phyloP scores from a whole-genome alignment of 2,113 vertebrate species.

The Emydura subglobosa region DNA sequence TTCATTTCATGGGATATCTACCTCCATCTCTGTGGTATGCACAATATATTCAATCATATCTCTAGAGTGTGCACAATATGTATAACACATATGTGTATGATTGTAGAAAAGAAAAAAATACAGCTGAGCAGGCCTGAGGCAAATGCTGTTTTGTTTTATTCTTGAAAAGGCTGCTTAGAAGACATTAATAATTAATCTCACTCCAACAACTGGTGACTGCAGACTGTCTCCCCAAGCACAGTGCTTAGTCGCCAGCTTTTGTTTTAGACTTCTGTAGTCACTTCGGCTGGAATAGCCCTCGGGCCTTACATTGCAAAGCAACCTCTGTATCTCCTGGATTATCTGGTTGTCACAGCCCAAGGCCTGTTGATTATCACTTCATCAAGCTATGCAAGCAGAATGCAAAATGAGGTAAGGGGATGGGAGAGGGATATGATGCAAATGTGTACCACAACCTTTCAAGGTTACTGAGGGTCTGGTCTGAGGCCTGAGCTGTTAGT shows the following conservation, averaged over 20 bases:
- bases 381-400: background rate
- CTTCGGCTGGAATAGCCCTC: background rate
- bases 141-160: background rate
- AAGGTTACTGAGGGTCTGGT: background rate
- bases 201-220: background rate
- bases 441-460: background rate
- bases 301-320: background rate
- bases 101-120: background rate
- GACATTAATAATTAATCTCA: background rate
- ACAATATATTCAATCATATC: background rate
- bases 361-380: background rate
- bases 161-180: background rate
- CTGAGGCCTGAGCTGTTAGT: background rate
- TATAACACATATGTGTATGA: background rate
- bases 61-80: background rate
- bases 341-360: background rate
- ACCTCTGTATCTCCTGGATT: background rate
- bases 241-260: background rate
- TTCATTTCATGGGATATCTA: background rate
- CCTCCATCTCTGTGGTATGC: background rate
- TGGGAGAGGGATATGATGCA: rapidly evolving
- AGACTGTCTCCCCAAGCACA: background rate
- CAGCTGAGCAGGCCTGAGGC: background rate
- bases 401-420: background rate
- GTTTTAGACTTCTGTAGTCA: background rate